Evolutionary conservation across 2,888 invertebrate species (phyloP), one percentile per base, ranked within the genome.

Genomic region (Tineola bisselliella): DNA sequence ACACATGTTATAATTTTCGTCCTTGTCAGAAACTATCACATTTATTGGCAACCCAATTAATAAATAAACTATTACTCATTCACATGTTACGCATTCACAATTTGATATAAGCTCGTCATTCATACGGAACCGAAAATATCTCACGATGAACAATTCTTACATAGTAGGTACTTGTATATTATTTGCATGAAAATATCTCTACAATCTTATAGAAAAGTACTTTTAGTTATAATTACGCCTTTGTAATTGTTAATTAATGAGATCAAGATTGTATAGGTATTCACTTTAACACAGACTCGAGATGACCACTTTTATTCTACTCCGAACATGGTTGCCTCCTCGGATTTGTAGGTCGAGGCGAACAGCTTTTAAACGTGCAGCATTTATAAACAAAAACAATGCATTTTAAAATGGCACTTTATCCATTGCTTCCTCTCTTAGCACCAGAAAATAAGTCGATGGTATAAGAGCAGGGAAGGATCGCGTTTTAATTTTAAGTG

Each of bases 341-440:
- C 75, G 74, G 72, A 74, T 82, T 83, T 86, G 80, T 87, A 82
- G 86, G 86, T 87, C 86, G 86, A 87, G 86, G 86, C 83, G 79
- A 87, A 74, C 86, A 67, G 31, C 58, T 58, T 33, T n/a, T 19
- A 58, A 58, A 31, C 33, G 58, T 30, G 19, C 13, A 5, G 31
- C 33, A 58, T 31, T 58, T n/a, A 58, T 17, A 31, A 31, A 58
- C 15, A 33, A 58, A 58, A 58, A 58, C 33, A 33, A 58, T 31
- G 33, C 5, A 15, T 33, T n/a, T 58, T 58, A 15, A 12, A 15
- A 33, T 12, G 10, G 5, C 33, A 33, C 15, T 19, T 12, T 2
- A 33, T 33, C 31, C 58, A 58, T 33, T 58, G 33, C 58, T 33
- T 33, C n/a, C 11, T 54, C n/a, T 25, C 54, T 13, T 54, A 25